These are phyloP conservation scores for Dinocampus coccinellae DNA, from an alignment of 2,888 invertebrate genomes.

Conservation along the genomic window DNA sequence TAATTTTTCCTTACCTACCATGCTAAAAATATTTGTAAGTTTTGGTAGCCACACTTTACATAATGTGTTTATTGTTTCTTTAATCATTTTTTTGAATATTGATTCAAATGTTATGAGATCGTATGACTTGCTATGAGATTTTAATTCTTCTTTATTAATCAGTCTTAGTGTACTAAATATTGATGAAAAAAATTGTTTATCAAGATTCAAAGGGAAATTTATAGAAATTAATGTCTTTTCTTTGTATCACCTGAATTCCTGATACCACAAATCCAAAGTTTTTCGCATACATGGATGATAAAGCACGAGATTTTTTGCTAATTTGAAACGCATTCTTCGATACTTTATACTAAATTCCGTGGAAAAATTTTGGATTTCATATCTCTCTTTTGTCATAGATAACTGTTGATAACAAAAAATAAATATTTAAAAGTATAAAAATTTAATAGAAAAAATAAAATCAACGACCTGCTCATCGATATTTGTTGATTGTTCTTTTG, in stretches of 20 bases:
- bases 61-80: constrained; percentile 77
- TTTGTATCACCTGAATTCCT: constrained; percentile 76
- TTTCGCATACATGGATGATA: constrained; percentile 87
- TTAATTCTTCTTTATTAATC: constrained; percentile 74
- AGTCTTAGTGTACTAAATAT: constrained; percentile 74
- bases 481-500: constrained; percentile 34
- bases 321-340: constrained; percentile 67
- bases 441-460: constrained; percentile 3
- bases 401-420: constrained; percentile 21
- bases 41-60: constrained; percentile 77
- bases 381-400: constrained; percentile 44
- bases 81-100: constrained; percentile 74
- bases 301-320: constrained; percentile 77
- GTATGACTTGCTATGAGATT: constrained; percentile 75
- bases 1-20: constrained; percentile 64
- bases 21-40: constrained; percentile 75
- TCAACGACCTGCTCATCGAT: constrained; percentile 35
- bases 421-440: not conserved
- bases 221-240: not conserved
- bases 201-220: not conserved
- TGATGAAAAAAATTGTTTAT: not conserved
- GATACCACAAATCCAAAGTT: constrained; percentile 85
- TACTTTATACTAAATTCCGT: constrained; percentile 46
- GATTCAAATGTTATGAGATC: constrained; percentile 77
- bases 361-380: constrained; percentile 48